Percentiles rank a stretch among this genome's conserved stretches.
Evolutionary conservation across 1,140 invertebrate genomes (phyloP).

Genomic region (Pygmarrhopalites habei): DNA sequence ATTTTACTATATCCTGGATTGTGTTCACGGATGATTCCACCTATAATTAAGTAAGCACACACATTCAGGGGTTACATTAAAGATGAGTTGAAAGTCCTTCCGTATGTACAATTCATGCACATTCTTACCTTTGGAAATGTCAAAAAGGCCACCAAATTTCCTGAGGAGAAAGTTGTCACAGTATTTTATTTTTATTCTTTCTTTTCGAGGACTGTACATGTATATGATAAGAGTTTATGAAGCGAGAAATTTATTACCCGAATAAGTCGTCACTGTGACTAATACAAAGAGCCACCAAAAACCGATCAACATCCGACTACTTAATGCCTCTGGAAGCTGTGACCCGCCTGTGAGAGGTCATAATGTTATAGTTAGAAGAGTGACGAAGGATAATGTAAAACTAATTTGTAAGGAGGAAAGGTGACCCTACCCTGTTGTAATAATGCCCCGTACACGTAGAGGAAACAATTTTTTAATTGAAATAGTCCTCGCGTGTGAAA

Average conservation of each 20-base stretch:
- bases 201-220: not conserved
- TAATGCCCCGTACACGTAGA: slow-evolving; percentile 84
- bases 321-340: slow-evolving; percentile 72
- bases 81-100: no score
- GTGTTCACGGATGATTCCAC: slow-evolving; percentile 68
- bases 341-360: slow-evolving; percentile 59
- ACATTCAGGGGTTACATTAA: no score
- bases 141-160: slow-evolving; percentile 82
- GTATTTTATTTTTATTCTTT: not conserved
- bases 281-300: slow-evolving; percentile 90
- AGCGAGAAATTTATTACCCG: no score
- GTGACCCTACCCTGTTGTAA: slow-evolving; percentile 70
- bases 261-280: slow-evolving; percentile 84
- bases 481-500: slow-evolving; percentile 53
- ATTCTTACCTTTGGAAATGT: no score
- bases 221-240: no score
- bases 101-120: no score
- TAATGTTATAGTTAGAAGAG: slow-evolving; percentile 15
- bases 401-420: not conserved
- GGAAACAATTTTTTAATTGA: slow-evolving; percentile 67
- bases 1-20: slow-evolving; percentile 59
- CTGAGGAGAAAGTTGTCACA: slow-evolving; percentile 71
- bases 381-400: not conserved
- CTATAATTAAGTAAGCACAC: no score
- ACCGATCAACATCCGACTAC: slow-evolving; percentile 76